These are phyloP conservation scores for Batillaria attramentaria DNA, from an alignment of 1,140 invertebrate species.

Conservation along the genomic window DNA sequence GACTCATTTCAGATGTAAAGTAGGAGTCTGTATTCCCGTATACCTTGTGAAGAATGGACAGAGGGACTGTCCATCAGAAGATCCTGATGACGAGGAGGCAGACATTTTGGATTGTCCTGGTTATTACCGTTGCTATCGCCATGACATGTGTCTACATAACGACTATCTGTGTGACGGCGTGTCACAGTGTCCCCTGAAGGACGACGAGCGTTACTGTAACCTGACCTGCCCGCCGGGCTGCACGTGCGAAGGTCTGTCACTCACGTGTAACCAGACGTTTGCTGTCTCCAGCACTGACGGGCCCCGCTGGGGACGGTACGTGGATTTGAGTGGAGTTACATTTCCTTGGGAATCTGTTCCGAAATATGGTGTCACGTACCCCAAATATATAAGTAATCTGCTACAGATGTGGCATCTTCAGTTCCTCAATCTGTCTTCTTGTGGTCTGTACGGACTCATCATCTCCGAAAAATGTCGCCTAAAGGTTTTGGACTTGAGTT, in stretches of 20 bases:
- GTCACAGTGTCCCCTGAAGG: constrained; percentile 32
- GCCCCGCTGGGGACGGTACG: no score
- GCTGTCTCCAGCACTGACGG: neutral
- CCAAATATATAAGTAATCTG: no score
- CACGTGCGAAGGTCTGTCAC: constrained; percentile 23
- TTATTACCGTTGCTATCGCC: constrained; percentile 24
- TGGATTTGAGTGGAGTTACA: constrained; percentile 1
- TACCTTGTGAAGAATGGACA: constrained; percentile 30
- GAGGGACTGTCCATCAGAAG: constrained; percentile 26
- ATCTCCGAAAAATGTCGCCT: neutral
- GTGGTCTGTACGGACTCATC: neutral
- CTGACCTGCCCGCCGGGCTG: constrained; percentile 17
- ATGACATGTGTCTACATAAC: constrained; percentile 24
- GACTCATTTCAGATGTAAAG: constrained; percentile 6
- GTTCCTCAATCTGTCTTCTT: constrained; percentile 29
- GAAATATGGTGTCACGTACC: no score
- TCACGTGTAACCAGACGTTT: constrained; percentile 10
- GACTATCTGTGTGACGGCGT: constrained; percentile 29
- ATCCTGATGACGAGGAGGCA: neutral
- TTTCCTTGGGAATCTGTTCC: neutral
- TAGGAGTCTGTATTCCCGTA: constrained; percentile 25
- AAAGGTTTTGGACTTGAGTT: constrained; percentile 29
- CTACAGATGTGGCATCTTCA: constrained; percentile 1
- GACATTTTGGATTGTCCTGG: constrained; percentile 14
- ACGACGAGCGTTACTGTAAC: constrained; percentile 34